These are phyloP conservation scores for Procambarus clarkii DNA, from an alignment of 1,140 invertebrate genomes.

Conservation along the genomic window DNA sequence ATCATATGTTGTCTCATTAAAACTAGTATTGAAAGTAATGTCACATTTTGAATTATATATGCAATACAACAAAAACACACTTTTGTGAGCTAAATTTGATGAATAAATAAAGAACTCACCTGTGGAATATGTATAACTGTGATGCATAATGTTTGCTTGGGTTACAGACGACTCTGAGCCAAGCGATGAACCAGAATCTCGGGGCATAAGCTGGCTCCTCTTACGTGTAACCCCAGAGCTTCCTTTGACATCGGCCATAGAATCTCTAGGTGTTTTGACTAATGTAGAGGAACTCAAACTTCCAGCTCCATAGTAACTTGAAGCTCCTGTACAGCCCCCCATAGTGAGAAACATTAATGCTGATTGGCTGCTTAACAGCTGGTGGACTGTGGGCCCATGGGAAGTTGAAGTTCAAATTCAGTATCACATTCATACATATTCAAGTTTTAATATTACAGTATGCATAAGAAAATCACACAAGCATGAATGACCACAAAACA, in stretches of 20 bases:
- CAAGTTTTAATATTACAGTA: conserved; percentile 1
- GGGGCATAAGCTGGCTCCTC: conserved; percentile 42
- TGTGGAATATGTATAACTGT: conserved; percentile 47
- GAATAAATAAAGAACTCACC: conserved; percentile 1
- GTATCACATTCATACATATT: neutral
- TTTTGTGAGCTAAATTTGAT: too few species aligned
- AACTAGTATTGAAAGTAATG: too few species aligned
- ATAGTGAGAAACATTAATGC: conserved; percentile 72
- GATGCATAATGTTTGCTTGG: conserved; percentile 43
- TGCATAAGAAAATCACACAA: conserved; percentile 1
- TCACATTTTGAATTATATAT: too few species aligned
- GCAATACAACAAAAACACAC: too few species aligned
- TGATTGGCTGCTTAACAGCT: conserved; percentile 69
- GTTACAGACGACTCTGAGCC: conserved; percentile 44
- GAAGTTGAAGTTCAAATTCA: conserved; percentile 45
- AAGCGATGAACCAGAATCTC: conserved; percentile 55
- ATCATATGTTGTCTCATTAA: too few species aligned
- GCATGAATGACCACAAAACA: conserved; percentile 42
- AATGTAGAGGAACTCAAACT: conserved; percentile 33
- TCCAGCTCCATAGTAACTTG: conserved; percentile 47
- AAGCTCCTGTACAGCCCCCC: conserved; percentile 67
- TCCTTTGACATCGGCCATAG: conserved; percentile 47
- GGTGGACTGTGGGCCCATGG: conserved; percentile 66
- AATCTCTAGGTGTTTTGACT: conserved; percentile 39
- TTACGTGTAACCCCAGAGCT: conserved; percentile 31